phyloP scores from a whole-genome alignment of 1,140 invertebrate genomes.

The Planococcus citri region DNA sequence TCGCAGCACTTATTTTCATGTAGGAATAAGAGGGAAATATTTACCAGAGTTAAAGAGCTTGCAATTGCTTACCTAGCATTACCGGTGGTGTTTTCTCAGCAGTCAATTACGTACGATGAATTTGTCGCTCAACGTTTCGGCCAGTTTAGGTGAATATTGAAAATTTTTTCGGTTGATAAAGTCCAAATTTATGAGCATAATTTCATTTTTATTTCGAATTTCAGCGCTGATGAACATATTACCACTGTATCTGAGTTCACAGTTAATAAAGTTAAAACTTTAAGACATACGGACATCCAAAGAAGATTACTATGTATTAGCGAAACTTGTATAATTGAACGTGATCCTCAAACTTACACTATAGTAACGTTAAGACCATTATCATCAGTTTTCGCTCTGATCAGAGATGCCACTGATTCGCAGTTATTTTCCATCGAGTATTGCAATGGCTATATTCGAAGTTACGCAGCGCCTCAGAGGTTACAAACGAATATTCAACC shows the following conservation, averaged over 20 bases:
- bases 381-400: constrained; percentile 78
- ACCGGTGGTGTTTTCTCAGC: constrained; percentile 66
- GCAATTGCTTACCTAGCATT: constrained; percentile 68
- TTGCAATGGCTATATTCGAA: constrained; percentile 74
- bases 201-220: constrained; percentile 28
- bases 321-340: constrained; percentile 87
- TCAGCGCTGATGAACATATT: constrained; percentile 68
- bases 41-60: constrained; percentile 69
- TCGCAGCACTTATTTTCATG: constrained; percentile 73
- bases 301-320: constrained; percentile 85
- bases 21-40: constrained; percentile 68
- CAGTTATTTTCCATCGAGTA: constrained; percentile 93
- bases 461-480: constrained; percentile 75
- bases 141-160: constrained; percentile 59
- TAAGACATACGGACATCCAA: constrained; percentile 62
- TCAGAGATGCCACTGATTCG: constrained; percentile 78
- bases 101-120: constrained; percentile 69
- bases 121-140: constrained; percentile 78
- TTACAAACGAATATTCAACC: constrained; percentile 31
- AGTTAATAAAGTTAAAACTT: constrained; percentile 72
- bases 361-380: constrained; percentile 79
- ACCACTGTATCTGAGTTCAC: constrained; percentile 85
- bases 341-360: constrained; percentile 91
- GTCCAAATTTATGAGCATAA: neutral
- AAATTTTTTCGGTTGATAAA: constrained; percentile 4